Percentiles rank a stretch among this genome's conserved stretches.
Evolutionary conservation across 2,797 vertebrate species (phyloP).

Genomic region (Paratrypauchen microcephalus): DNA sequence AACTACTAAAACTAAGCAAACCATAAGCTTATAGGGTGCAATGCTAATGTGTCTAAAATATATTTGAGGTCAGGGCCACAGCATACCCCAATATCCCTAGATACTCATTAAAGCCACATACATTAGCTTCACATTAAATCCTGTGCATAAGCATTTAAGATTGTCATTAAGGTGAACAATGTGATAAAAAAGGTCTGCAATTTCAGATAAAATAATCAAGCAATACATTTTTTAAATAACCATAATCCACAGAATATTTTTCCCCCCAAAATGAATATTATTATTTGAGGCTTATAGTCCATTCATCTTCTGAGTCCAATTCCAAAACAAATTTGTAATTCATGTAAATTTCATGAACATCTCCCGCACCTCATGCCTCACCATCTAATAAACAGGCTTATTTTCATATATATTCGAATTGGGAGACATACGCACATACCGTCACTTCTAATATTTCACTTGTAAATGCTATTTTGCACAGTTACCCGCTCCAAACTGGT

Average conservation of each 20-base stretch:
- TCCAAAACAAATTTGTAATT: not conserved
- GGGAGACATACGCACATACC: not conserved
- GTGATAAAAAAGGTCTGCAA: too few species aligned
- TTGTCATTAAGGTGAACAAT: too few species aligned
- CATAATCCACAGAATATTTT: too few species aligned
- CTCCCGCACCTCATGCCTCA: not conserved
- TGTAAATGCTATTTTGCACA: constrained; percentile 10
- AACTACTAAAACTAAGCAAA: not conserved
- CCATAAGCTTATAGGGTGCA: too few species aligned
- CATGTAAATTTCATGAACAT: constrained; percentile 6
- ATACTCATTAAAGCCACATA: too few species aligned
- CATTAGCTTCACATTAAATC: too few species aligned
- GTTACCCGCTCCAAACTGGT: not conserved
- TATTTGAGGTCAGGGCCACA: too few species aligned
- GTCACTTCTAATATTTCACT: constrained; percentile 14
- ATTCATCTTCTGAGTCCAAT: not conserved
- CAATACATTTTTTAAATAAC: too few species aligned
- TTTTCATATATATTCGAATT: constrained; percentile 12
- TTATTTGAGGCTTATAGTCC: not conserved
- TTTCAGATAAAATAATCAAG: too few species aligned
- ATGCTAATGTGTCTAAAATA: too few species aligned
- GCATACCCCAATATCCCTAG: too few species aligned
- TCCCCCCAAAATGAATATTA: not conserved
- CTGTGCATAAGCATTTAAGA: too few species aligned
- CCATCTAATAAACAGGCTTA: constrained; percentile 13